Percentiles rank a stretch among this genome's conserved stretches.
Evolutionary conservation across 2,797 vertebrate genomes (phyloP).

Genomic region (Brachyrhaphis roseni): DNA sequence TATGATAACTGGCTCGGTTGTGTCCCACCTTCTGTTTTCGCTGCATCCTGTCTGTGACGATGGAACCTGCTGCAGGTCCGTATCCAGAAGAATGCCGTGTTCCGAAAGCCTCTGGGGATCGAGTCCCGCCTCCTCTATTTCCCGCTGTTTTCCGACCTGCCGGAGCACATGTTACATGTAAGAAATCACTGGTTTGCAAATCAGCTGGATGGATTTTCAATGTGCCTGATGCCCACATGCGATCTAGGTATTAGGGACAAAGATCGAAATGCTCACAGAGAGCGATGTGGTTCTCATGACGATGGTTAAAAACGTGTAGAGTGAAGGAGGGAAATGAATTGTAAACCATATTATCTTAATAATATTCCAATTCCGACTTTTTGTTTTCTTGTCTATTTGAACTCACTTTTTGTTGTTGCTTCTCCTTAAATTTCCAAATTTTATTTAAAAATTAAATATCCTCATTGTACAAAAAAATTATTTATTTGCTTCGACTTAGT

Average conservation of each 20-base stretch:
- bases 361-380: background rate
- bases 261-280: background rate
- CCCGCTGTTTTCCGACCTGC: constrained; percentile 83
- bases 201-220: background rate
- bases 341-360: background rate
- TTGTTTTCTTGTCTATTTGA: background rate
- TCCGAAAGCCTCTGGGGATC: constrained; percentile 79
- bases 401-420: background rate
- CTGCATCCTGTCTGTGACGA: constrained; percentile 17
- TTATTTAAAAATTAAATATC: background rate
- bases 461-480: background rate
- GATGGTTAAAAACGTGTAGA: background rate
- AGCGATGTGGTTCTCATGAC: background rate
- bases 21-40: constrained; percentile 57
- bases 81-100: constrained; percentile 91
- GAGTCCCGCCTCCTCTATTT: constrained; percentile 85
- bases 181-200: constrained; percentile 2
- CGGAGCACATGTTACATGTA: constrained; percentile 26
- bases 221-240: background rate
- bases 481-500: background rate
- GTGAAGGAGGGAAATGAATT: background rate
- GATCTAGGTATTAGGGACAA: background rate
- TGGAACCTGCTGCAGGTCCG: constrained; percentile 51
- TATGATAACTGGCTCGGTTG: background rate
- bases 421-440: background rate